These are phyloP conservation scores for Nyctalus aviator DNA, from an alignment of 2,797 vertebrate species.

Conservation along the genomic window DNA sequence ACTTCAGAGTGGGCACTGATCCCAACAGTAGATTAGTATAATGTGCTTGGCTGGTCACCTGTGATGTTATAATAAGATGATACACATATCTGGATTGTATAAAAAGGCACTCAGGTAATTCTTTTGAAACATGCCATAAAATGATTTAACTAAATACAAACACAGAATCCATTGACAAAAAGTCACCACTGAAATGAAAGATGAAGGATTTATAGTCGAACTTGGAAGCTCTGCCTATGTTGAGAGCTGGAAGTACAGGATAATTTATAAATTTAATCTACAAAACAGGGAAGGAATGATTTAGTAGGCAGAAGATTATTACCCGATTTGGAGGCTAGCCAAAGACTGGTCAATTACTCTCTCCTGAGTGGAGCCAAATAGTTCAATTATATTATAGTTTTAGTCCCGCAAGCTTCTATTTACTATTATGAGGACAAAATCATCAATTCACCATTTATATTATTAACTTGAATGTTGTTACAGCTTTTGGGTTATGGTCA, in stretches of 20 bases:
- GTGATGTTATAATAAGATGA: constrained; percentile 69
- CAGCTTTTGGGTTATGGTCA: background rate
- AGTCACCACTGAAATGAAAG: constrained; percentile 43
- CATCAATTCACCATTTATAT: background rate
- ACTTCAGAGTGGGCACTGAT: constrained; percentile 58
- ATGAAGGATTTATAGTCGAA: background rate
- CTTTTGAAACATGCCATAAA: constrained; percentile 64
- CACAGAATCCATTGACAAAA: constrained; percentile 21
- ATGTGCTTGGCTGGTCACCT: constrained; percentile 61
- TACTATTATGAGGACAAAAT: constrained; percentile 47
- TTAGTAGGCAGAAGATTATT: constrained; percentile 60
- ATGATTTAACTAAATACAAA: constrained; percentile 51
- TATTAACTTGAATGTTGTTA: constrained; percentile 25
- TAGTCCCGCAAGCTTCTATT: constrained; percentile 18
- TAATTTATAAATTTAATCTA: constrained; percentile 52
- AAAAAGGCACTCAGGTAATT: constrained; percentile 51
- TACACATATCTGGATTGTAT: constrained; percentile 26
- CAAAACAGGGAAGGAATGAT: constrained; percentile 25
- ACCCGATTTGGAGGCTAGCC: constrained; percentile 52
- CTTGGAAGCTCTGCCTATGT: background rate
- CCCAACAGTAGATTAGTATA: constrained; percentile 63
- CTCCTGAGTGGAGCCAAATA: constrained; percentile 52
- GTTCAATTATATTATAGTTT: constrained; percentile 56
- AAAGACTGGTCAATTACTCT: constrained; percentile 50
- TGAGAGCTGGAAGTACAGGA: constrained; percentile 41